Evolutionary conservation across 2,113 vertebrate genomes (phyloP), one percentile per base, ranked within the genome.

Genomic region (Paradoxurus hermaphroditus): DNA sequence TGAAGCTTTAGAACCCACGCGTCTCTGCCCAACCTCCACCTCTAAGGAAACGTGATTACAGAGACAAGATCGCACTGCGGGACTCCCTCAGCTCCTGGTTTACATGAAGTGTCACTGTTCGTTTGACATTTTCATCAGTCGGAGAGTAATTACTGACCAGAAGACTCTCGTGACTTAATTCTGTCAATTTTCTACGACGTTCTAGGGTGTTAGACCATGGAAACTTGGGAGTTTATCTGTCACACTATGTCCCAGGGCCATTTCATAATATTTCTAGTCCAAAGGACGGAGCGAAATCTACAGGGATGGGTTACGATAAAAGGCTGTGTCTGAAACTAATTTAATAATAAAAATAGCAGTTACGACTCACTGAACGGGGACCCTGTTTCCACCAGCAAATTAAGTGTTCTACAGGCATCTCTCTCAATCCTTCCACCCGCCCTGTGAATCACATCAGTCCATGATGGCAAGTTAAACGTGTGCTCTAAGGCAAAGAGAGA

Each of bases 251-350:
- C 59, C 67, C 6, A 41, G 81, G 11, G 65, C 56, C 44, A 85
- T 36, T 90, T 79, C 46, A 70, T 11, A 72, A 34, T 65, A 75
- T 82, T 90, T 93, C 73, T 62, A 95, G 90, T 51, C 36, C 36
- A 56, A 84, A 67, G 49, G 21, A 75, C 0, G 15, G 41, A 19
- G 1, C 56, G 77, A 89, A 89, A 21, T 39, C 81, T 82, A 44
- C 72, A 49, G 53, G 27, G 53, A 62, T 53, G 62, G 23, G 25
- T 39, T 65, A 46, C 8, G 25, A 53, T 72, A 65, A 78, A 51
- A 72, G 59, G 34, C 27, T 77, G 9, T 4, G 19, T 78, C 36
- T 51, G 72, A 59, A 49, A 65, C 31, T 5, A 70, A 70, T 81
- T 31, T 67, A 49, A 63, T 56, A 63, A 36, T 13, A 59, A 73